phyloP scores from a whole-genome alignment of 2,888 invertebrate genomes.

The Drosophila infuscata region DNA sequence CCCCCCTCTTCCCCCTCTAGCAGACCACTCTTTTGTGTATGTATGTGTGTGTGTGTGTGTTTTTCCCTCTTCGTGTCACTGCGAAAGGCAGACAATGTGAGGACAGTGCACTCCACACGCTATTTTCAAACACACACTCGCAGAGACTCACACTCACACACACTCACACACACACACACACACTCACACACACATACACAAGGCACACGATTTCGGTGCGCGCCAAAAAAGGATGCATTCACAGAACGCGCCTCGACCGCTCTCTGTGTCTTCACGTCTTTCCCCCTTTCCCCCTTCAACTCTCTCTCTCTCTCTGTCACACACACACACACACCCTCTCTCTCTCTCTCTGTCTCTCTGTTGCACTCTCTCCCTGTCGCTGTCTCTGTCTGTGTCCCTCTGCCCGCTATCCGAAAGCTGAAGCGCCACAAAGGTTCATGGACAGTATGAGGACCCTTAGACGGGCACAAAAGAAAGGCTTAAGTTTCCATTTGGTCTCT shows the following conservation, averaged over 20 bases:
- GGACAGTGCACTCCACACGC: conserved; percentile 76
- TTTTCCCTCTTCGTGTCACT: conserved; percentile 22
- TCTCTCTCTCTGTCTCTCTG: background rate
- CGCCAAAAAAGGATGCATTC: conserved; percentile 78
- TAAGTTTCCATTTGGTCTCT: conserved; percentile 84
- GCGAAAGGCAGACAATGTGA: conserved; percentile 69
- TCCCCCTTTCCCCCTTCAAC: conserved; percentile 4
- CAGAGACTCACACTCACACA: background rate
- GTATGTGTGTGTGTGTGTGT: conserved; percentile 12
- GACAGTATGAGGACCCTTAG: conserved; percentile 80
- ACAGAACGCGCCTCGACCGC: conserved; percentile 62
- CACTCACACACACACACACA: conserved; percentile 34
- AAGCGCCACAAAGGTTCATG: conserved; percentile 79
- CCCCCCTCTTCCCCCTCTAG: background rate
- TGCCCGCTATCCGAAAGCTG: conserved; percentile 37
- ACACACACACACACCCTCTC: background rate
- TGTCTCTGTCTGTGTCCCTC: background rate
- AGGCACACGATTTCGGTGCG: conserved; percentile 58
- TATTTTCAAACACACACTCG: conserved; percentile 50
- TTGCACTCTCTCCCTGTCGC: background rate
- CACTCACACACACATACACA: conserved; percentile 27
- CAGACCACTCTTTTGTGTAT: conserved; percentile 4
- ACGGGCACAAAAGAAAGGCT: conserved; percentile 82
- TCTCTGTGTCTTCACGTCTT: conserved; percentile 12
- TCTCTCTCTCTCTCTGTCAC: background rate